phyloP scores from a whole-genome alignment of 1,140 invertebrate species.

The Drosophila sp. region DNA sequence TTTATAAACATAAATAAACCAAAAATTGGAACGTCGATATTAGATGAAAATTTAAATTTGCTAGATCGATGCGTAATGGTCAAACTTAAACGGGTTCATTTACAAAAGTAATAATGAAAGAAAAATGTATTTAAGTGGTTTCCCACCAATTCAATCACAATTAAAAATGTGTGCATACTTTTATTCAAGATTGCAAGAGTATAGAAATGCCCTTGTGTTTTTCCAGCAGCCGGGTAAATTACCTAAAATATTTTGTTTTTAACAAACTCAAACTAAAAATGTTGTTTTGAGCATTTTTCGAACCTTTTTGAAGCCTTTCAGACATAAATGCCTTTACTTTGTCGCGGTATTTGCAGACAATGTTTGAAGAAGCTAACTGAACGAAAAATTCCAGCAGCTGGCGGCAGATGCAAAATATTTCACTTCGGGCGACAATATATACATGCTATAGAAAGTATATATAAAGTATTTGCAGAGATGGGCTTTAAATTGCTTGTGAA shows the following conservation, averaged over 20 bases:
- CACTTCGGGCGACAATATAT: background rate
- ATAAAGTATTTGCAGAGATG: conserved; percentile 3
- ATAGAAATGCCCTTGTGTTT: no score
- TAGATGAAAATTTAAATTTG: no score
- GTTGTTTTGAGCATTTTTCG: background rate
- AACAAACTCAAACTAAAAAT: background rate
- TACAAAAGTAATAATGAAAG: no score
- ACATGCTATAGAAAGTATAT: background rate
- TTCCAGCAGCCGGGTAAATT: background rate
- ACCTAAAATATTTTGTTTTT: conserved; percentile 13
- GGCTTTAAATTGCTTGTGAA: conserved; percentile 2
- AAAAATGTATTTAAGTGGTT: no score
- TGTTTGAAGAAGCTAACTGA: conserved; percentile 1
- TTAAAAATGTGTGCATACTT: no score
- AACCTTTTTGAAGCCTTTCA: background rate
- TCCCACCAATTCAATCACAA: no score
- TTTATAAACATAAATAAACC: no score
- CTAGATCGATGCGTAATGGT: no score
- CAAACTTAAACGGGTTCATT: no score
- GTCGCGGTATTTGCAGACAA: conserved; percentile 11
- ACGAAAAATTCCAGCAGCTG: conserved; percentile 4
- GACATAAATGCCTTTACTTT: background rate
- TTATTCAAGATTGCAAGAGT: no score
- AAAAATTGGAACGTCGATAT: no score
- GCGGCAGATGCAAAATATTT: conserved; percentile 8